Conservation (phyloP, 1,140 invertebrate genomes). For the Pygmarrhopalites habei region DNA sequence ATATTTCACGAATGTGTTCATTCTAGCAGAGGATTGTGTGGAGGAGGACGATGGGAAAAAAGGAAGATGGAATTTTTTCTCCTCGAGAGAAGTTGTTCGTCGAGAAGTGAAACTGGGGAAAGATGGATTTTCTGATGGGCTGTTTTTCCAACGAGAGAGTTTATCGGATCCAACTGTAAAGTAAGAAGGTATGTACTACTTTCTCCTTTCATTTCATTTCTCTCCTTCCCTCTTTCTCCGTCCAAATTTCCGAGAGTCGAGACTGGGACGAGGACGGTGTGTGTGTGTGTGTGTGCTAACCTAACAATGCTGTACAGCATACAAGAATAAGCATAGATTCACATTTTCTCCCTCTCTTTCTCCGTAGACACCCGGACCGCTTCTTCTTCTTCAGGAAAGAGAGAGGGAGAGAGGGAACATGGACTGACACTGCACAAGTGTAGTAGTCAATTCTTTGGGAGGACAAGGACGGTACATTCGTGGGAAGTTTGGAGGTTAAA, state of each 20-base stretch:
- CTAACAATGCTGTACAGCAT: too few species aligned
- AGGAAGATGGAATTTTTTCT: constrained; percentile 15
- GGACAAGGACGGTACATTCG: background rate
- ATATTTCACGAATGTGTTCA: constrained; percentile 12
- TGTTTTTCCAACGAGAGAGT: constrained; percentile 1
- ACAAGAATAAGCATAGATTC: too few species aligned
- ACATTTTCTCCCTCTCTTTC: too few species aligned
- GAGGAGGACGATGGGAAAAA: constrained; percentile 2
- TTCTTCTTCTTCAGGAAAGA: too few species aligned
- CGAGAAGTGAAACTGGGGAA: constrained; percentile 3
- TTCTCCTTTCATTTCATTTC: background rate
- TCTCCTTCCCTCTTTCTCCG: background rate
- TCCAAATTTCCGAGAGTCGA: too few species aligned
- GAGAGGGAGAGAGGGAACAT: too few species aligned
- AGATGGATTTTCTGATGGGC: background rate
- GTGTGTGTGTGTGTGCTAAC: too few species aligned
- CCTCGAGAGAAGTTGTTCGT: background rate
- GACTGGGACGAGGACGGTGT: too few species aligned
- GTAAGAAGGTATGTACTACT: constrained; percentile 7
- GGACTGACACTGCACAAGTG: too few species aligned
- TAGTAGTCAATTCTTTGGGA: background rate
- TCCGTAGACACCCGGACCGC: too few species aligned
- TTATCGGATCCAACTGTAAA: too few species aligned
- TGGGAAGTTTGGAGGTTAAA: background rate
- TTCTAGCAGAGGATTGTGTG: background rate